A percentile compares a stretch with the other conserved stretches of the same genome.
These are phyloP conservation scores for Spicauda simplicius DNA, from an alignment of 2,888 invertebrate species.

Conservation along the genomic window DNA sequence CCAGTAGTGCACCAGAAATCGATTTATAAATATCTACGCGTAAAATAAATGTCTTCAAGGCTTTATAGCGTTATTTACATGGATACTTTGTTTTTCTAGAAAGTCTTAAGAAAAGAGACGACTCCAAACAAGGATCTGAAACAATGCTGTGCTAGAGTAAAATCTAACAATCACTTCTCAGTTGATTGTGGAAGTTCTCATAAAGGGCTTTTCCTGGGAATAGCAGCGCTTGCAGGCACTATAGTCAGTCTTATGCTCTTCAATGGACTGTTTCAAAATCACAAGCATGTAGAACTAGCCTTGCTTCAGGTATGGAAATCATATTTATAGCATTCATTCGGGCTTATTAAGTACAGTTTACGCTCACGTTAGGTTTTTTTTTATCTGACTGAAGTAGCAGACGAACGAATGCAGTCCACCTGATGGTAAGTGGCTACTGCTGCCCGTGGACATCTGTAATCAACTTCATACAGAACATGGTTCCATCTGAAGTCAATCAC, in stretches of 20 bases:
- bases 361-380: too few relatives aligned
- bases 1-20: too few relatives aligned
- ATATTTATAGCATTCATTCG: not conserved
- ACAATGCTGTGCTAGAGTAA: conserved; percentile 63
- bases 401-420: too few relatives aligned
- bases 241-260: conserved; percentile 89
- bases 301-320: conserved; percentile 80
- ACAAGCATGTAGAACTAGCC: conserved; percentile 84
- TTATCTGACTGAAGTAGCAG: too few relatives aligned
- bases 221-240: conserved; percentile 88
- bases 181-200: conserved; percentile 91
- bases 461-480: too few relatives aligned
- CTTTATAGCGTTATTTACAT: too few relatives aligned
- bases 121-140: conserved; percentile 44
- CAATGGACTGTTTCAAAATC: conserved; percentile 86
- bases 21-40: too few relatives aligned
- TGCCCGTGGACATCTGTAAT: too few relatives aligned
- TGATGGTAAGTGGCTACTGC: too few relatives aligned
- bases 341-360: too few relatives aligned
- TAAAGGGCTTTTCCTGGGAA: conserved; percentile 87
- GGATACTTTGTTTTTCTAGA: conserved; percentile 24
- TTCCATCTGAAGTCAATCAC: too few relatives aligned
- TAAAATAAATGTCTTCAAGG: too few relatives aligned
- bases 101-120: conserved; percentile 7
- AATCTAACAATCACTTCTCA: conserved; percentile 84